A percentile compares a stretch with the other conserved stretches of the same genome.
Conservation (phyloP, 2,797 vertebrate species). For the Darevskia mixta region DNA sequence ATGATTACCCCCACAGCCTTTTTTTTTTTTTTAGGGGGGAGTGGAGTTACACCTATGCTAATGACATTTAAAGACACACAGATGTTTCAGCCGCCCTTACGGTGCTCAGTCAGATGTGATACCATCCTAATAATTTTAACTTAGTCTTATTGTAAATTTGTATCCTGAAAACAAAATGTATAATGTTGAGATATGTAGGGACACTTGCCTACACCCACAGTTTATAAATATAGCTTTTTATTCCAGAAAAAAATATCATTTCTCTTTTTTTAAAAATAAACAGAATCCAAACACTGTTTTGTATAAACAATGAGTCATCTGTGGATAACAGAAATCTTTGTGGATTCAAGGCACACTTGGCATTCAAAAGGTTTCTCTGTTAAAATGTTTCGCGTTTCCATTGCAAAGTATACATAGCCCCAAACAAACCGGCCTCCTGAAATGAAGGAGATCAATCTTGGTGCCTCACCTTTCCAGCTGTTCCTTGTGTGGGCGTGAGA, state of each 20-base stretch:
- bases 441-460: neutral
- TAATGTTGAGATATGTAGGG: constrained; percentile 44
- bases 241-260: constrained; percentile 33
- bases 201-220: constrained; percentile 41
- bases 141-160: constrained; percentile 58
- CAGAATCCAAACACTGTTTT: constrained; percentile 3
- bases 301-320: constrained; percentile 28
- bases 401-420: neutral
- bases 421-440: neutral
- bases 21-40: neutral
- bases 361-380: neutral
- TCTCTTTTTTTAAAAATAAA: constrained; percentile 37
- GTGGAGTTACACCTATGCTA: neutral
- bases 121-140: constrained; percentile 43
- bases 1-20: neutral
- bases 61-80: neutral
- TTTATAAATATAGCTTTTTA: constrained; percentile 43
- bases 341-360: constrained; percentile 19
- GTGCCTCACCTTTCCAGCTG: neutral
- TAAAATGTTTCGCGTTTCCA: neutral
- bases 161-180: constrained; percentile 53
- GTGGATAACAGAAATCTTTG: constrained; percentile 28
- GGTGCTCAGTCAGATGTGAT: constrained; percentile 47
- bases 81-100: constrained; percentile 36
- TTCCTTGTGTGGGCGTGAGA: neutral